Percentiles rank a stretch among this genome's conserved stretches.
These are phyloP conservation scores for Athetis lepigone DNA, from an alignment of 2,888 invertebrate genomes.

Conservation along the genomic window DNA sequence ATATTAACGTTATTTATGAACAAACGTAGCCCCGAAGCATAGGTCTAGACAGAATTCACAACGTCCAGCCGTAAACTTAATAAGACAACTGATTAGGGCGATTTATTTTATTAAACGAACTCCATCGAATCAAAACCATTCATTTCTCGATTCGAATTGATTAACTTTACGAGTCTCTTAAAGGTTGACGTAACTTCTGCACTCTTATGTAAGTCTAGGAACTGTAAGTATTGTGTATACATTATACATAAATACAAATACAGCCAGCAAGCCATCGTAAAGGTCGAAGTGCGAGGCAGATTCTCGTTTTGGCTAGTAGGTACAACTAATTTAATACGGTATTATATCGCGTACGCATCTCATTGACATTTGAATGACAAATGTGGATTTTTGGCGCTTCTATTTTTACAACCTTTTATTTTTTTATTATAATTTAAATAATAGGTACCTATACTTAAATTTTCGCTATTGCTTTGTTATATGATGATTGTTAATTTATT, in stretches of 20 bases:
- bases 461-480: not conserved
- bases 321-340: constrained; percentile 11
- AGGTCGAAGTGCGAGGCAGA: constrained; percentile 47
- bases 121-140: constrained; percentile 1
- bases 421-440: not conserved
- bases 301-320: constrained; percentile 34
- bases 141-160: constrained; percentile 24
- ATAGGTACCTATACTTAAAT: not conserved
- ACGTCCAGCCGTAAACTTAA: not conserved
- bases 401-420: too few relatives aligned
- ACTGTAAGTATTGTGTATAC: constrained; percentile 37
- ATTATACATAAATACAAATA: constrained; percentile 40
- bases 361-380: constrained; percentile 34
- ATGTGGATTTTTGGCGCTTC: not conserved
- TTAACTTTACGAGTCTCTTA: constrained; percentile 34
- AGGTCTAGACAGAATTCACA: too few relatives aligned
- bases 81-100: too few relatives aligned
- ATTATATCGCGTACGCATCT: constrained; percentile 12
- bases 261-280: constrained; percentile 36
- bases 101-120: not conserved
- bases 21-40: too few relatives aligned
- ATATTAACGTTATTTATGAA: not conserved
- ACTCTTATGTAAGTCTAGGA: constrained; percentile 55
- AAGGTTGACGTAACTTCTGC: constrained; percentile 43
- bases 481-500: too few relatives aligned